phyloP scores from a whole-genome alignment of 2,797 vertebrate species.

The Anabas testudineus region DNA sequence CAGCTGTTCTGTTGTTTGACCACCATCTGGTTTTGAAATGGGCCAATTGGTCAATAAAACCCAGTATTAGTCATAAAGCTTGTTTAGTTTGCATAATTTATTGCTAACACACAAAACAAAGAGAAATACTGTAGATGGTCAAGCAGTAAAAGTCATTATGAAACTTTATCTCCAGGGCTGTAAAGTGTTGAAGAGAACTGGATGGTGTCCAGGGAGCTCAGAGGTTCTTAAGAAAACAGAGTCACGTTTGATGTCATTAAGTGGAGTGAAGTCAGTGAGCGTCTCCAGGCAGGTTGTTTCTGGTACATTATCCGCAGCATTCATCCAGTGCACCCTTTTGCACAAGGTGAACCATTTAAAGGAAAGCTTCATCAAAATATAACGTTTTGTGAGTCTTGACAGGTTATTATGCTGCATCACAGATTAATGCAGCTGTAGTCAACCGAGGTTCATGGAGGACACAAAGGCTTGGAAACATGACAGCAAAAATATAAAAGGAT shows the following conservation, averaged over 20 bases:
- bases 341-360: accelerated
- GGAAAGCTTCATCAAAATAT: background rate
- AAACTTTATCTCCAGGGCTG: slow-evolving; percentile 20
- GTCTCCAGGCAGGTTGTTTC: background rate
- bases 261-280: background rate
- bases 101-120: slow-evolving; percentile 34
- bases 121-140: background rate
- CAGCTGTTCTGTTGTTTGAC: slow-evolving; percentile 65
- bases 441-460: background rate
- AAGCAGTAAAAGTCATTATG: slow-evolving; percentile 21
- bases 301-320: background rate
- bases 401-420: background rate
- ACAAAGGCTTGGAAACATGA: background rate
- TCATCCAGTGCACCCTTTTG: background rate
- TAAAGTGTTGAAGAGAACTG: background rate
- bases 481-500: background rate
- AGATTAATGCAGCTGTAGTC: background rate
- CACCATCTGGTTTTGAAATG: slow-evolving; percentile 44
- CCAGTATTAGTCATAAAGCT: slow-evolving; percentile 28
- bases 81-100: slow-evolving; percentile 38
- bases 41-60: slow-evolving; percentile 49
- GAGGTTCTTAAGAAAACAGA: accelerated
- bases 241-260: background rate
- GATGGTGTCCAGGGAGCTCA: background rate
- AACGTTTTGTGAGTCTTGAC: background rate